Percentiles rank a stretch among this genome's conserved stretches.
These are phyloP conservation scores for Onthophagus taurus DNA, from an alignment of 1,140 invertebrate species.

Conservation along the genomic window DNA sequence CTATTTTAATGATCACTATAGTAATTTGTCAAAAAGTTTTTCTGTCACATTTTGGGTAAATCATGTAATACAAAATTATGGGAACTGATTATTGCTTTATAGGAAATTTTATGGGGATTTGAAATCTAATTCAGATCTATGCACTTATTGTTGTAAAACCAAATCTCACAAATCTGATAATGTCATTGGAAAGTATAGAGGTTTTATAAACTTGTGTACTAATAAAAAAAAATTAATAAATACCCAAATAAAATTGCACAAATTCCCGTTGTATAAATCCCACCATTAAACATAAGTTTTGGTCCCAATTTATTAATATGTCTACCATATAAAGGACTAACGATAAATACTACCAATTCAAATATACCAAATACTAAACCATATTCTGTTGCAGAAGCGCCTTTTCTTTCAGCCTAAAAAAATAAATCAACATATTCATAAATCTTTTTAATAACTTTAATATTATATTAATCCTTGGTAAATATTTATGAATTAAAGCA, in stretches of 20 bases:
- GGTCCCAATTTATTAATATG: slow-evolving; percentile 74
- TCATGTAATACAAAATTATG: too few species aligned
- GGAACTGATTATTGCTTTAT: too few species aligned
- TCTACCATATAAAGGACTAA: slow-evolving; percentile 82
- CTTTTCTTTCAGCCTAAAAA: slow-evolving; percentile 73
- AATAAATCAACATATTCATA: slow-evolving; percentile 8
- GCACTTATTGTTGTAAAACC: too few species aligned
- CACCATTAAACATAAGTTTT: slow-evolving; percentile 76
- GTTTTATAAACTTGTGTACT: background rate
- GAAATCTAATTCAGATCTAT: too few species aligned
- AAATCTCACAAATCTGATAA: too few species aligned
- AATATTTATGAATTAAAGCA: too few species aligned
- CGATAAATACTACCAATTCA: slow-evolving; percentile 82
- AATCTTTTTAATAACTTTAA: background rate
- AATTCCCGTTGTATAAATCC: slow-evolving; percentile 74
- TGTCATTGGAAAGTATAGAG: background rate
- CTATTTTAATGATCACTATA: too few species aligned
- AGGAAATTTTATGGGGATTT: too few species aligned
- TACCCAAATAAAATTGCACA: slow-evolving; percentile 82
- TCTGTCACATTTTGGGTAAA: too few species aligned
- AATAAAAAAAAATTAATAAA: slow-evolving; percentile 7
- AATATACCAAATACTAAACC: slow-evolving; percentile 89
- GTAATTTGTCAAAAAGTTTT: too few species aligned
- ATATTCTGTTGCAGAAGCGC: slow-evolving; percentile 76
- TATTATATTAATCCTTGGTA: too few species aligned